These are phyloP conservation scores for Nipponia nippon DNA, from an alignment of 2,113 vertebrate genomes.

Conservation along the genomic window DNA sequence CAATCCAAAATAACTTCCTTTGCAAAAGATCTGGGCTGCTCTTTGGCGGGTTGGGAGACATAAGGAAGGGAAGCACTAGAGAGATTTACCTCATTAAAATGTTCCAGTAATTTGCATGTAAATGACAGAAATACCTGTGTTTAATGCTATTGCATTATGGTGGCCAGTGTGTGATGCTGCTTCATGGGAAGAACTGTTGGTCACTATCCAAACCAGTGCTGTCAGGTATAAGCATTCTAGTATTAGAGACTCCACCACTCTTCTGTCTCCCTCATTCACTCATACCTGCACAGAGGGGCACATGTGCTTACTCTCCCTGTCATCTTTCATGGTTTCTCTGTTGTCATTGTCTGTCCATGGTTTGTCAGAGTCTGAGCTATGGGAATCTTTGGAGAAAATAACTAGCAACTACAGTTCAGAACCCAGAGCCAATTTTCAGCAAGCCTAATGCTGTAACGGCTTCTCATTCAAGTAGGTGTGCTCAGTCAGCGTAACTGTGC, in stretches of 20 bases:
- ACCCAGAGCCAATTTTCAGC: background rate
- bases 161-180: background rate
- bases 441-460: background rate
- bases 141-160: background rate
- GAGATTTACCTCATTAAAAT: background rate
- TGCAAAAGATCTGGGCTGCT: background rate
- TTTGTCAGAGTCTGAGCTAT: background rate
- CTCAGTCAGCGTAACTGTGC: background rate
- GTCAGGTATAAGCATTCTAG: background rate
- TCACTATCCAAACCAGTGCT: background rate
- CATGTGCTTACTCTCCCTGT: background rate
- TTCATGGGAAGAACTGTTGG: background rate
- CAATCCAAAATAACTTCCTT: constrained; percentile 38
- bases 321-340: background rate
- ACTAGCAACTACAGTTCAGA: background rate
- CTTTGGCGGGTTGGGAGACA: background rate
- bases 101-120: background rate
- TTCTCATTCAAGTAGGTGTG: background rate
- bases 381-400: background rate
- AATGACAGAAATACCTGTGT: background rate
- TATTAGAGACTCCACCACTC: background rate
- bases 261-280: background rate
- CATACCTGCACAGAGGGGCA: background rate
- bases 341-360: background rate
- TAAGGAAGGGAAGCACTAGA: background rate